Evolutionary conservation across 2,888 invertebrate genomes (phyloP).

Genomic region (Drosophila formosana): DNA sequence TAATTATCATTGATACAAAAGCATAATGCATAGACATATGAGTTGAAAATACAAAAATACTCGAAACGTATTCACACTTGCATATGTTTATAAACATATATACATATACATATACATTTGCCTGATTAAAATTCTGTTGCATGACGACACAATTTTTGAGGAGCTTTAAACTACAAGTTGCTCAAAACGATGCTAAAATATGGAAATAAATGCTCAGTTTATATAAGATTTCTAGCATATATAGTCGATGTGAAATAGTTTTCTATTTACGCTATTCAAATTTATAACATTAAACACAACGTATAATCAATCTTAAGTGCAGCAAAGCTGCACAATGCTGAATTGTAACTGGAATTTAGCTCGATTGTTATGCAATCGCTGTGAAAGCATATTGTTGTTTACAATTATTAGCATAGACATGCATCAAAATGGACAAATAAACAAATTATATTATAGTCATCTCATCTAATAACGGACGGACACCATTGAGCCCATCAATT

Average conservation of each 20-base stretch:
- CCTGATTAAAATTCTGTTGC: slow-evolving; percentile 55
- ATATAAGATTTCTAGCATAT: not conserved
- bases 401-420: slow-evolving; percentile 46
- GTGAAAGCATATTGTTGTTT: slow-evolving; percentile 59
- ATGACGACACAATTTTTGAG: not conserved
- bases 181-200: not conserved
- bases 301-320: not conserved
- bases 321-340: not conserved
- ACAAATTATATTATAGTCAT: slow-evolving; percentile 63
- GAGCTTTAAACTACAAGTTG: not conserved
- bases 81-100: slow-evolving; percentile 52
- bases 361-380: slow-evolving; percentile 22
- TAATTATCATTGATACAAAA: slow-evolving; percentile 81
- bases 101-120: slow-evolving; percentile 52
- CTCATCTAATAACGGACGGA: slow-evolving; percentile 53
- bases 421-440: slow-evolving; percentile 58
- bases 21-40: slow-evolving; percentile 49
- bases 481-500: slow-evolving; percentile 62
- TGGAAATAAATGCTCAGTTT: not conserved
- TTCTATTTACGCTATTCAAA: too few species aligned
- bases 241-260: too few species aligned
- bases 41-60: slow-evolving; percentile 28
- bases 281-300: too few species aligned
- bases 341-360: slow-evolving; percentile 9
- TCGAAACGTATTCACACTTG: slow-evolving; percentile 24